phyloP scores from a whole-genome alignment of 2,888 invertebrate genomes.

The Apotomis capreana region DNA sequence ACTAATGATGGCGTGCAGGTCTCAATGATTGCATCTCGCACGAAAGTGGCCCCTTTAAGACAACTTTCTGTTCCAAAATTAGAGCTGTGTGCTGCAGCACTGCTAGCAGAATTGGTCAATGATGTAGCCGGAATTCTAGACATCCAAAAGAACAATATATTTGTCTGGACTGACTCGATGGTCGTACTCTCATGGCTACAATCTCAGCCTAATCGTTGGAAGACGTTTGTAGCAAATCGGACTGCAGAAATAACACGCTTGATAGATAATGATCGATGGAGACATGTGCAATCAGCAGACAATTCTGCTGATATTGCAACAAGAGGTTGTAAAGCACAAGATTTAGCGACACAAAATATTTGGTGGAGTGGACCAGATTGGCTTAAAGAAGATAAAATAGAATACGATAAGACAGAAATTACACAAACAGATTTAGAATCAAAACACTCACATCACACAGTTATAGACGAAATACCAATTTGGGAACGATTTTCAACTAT shows the following conservation, averaged over 20 bases:
- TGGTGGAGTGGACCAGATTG: slow-evolving; percentile 41
- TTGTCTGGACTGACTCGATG: no score
- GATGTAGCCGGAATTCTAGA: no score
- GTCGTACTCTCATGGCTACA: no score
- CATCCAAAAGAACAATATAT: no score
- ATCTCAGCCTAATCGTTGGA: no score
- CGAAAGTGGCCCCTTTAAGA: no score
- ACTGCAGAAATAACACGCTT: slow-evolving; percentile 15
- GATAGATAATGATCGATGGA: slow-evolving; percentile 41
- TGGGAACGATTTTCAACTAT: slow-evolving; percentile 2
- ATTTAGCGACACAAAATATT: not conserved
- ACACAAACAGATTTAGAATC: slow-evolving; percentile 29
- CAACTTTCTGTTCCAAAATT: no score
- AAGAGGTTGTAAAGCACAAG: no score
- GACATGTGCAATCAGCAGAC: slow-evolving; percentile 32
- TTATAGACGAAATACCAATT: slow-evolving; percentile 1
- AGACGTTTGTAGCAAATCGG: slow-evolving; percentile 20
- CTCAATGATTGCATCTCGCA: no score
- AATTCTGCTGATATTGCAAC: slow-evolving; percentile 1
- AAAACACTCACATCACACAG: slow-evolving; percentile 8
- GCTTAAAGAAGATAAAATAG: slow-evolving; percentile 9
- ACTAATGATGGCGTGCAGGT: no score
- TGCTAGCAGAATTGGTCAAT: no score
- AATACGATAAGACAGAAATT: slow-evolving; percentile 10
- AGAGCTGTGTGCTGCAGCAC: no score